Conservation (phyloP, 2,797 vertebrate species). For the Liparis tanakae region DNA sequence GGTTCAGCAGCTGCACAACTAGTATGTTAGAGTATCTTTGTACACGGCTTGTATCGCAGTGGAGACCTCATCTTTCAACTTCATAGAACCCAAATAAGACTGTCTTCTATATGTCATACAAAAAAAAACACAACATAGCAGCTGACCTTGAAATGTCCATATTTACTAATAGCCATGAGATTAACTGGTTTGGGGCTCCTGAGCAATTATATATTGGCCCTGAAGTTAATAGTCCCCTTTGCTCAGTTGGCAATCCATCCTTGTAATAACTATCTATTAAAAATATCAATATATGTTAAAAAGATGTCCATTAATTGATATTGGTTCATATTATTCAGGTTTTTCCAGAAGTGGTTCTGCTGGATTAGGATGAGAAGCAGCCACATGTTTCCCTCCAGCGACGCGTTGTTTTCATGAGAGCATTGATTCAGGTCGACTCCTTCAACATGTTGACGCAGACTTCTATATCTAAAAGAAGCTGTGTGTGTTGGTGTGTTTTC, state of each 20-base stretch:
- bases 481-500: background rate
- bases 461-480: background rate
- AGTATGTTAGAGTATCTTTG: background rate
- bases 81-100: background rate
- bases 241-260: background rate
- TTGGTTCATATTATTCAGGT: background rate
- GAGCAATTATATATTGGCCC: background rate
- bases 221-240: background rate
- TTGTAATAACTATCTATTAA: background rate
- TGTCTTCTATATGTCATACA: background rate
- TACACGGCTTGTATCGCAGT: background rate
- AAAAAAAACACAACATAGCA: background rate
- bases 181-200: background rate
- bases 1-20: constrained; percentile 7
- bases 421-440: background rate
- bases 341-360: background rate
- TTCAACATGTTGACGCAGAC: too few species aligned
- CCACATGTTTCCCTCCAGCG: too few species aligned
- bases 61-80: background rate
- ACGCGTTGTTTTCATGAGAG: background rate
- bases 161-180: background rate
- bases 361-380: background rate
- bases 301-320: background rate
- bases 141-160: background rate
- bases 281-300: background rate